Evolutionary conservation across 2,888 invertebrate species (phyloP).

Genomic region (Heliconius ismenius): DNA sequence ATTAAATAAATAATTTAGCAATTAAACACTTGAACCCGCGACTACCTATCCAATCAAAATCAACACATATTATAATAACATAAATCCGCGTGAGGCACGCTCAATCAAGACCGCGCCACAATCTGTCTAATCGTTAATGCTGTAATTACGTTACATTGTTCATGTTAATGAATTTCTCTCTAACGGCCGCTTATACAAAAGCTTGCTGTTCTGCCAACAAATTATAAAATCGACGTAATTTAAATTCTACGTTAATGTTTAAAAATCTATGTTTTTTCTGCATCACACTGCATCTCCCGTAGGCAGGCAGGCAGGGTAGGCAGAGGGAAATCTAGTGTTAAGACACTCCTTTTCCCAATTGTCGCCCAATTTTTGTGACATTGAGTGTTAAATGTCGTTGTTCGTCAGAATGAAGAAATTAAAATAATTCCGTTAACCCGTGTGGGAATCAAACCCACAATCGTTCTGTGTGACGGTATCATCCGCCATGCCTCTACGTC

Average conservation of each 20-base stretch:
- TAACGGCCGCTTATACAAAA: slow-evolving; percentile 30
- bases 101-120: slow-evolving; percentile 23
- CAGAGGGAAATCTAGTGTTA: no score
- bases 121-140: slow-evolving; percentile 38
- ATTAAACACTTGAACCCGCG: not conserved
- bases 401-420: no score
- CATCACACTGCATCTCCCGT: no score
- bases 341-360: no score
- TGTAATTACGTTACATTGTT: slow-evolving; percentile 45
- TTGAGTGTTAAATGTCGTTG: no score
- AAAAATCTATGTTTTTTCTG: not conserved
- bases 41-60: not conserved
- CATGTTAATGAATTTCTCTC: slow-evolving; percentile 43
- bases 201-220: slow-evolving; percentile 12
- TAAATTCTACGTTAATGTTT: not conserved
- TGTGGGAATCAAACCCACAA: no score
- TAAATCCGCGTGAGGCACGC: not conserved
- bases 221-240: slow-evolving; percentile 12
- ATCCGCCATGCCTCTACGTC: no score
- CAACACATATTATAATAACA: slow-evolving; percentile 11
- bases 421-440: no score
- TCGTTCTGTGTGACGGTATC: no score
- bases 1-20: no score
- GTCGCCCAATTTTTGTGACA: no score
- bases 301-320: no score